Evolutionary conservation across 2,888 invertebrate genomes (phyloP).

Genomic region (Drosophila mercatorum): DNA sequence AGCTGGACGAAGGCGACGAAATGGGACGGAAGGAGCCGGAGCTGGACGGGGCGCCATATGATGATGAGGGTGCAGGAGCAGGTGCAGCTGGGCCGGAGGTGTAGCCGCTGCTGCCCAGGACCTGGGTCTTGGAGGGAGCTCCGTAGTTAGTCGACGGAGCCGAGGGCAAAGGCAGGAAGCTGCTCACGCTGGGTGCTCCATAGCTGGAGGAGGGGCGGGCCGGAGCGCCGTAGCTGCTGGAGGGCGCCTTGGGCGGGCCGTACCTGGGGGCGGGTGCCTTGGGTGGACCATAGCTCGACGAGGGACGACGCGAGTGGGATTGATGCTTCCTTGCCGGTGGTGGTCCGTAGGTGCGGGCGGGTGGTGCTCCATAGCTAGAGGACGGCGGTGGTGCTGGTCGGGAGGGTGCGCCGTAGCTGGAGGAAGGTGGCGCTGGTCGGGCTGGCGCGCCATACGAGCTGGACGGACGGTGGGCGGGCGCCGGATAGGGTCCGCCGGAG

Average conservation of each 20-base stretch:
- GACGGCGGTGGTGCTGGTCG: constrained; percentile 79
- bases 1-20: constrained; percentile 66
- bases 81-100: constrained; percentile 78
- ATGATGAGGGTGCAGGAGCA: constrained; percentile 83
- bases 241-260: constrained; percentile 71
- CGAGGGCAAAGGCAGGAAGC: constrained; percentile 69
- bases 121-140: constrained; percentile 84
- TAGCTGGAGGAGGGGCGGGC: constrained; percentile 85
- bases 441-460: constrained; percentile 61
- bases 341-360: constrained; percentile 81
- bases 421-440: constrained; percentile 68
- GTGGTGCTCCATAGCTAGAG: constrained; percentile 72
- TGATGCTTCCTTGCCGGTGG: constrained; percentile 80
- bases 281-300: constrained; percentile 85
- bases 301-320: constrained; percentile 84
- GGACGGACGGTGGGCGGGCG: not conserved
- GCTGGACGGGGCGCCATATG: constrained; percentile 84
- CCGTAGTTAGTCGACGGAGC: constrained; percentile 86
- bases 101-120: constrained; percentile 66
- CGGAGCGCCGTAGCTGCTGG: constrained; percentile 69
- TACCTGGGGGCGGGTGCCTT: constrained; percentile 63
- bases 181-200: constrained; percentile 84
- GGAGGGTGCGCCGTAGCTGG: constrained; percentile 69
- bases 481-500: constrained; percentile 33
- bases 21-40: constrained; percentile 53